Percentiles rank a stretch among this genome's conserved stretches.
Conservation (phyloP, 2,888 invertebrate species). For the Drosophila aldrichi region DNA sequence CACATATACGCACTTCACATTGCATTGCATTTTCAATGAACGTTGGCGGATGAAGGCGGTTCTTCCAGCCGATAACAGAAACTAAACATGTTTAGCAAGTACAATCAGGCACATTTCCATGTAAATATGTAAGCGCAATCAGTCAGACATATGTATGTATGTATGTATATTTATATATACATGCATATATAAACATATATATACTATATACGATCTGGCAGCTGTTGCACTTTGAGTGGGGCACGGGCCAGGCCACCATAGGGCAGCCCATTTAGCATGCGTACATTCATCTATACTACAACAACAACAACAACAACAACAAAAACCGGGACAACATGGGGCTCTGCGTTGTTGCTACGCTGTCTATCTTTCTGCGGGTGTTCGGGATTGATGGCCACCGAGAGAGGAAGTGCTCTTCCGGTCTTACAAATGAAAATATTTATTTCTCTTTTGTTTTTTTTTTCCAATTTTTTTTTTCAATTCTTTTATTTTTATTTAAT, state of each 20-base stretch:
- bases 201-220: constrained; percentile 19
- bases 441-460: constrained; percentile 61
- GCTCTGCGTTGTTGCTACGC: constrained; percentile 38
- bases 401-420: constrained; percentile 81
- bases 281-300: constrained; percentile 20
- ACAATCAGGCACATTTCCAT: constrained; percentile 47
- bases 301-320: constrained; percentile 35
- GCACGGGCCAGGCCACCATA: constrained; percentile 59
- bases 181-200: neutral
- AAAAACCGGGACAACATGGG: constrained; percentile 43
- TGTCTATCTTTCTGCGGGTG: constrained; percentile 74
- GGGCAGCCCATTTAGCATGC: constrained; percentile 61
- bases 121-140: constrained; percentile 4
- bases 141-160: constrained; percentile 3
- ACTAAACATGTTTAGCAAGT: constrained; percentile 65
- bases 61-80: constrained; percentile 55
- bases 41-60: constrained; percentile 61
- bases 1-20: constrained; percentile 64
- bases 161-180: neutral
- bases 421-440: constrained; percentile 82
- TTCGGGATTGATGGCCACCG: constrained; percentile 75
- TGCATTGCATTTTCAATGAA: constrained; percentile 67
- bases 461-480: constrained; percentile 29
- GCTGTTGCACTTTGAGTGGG: constrained; percentile 47
- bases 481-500: constrained; percentile 61